phyloP scores from a whole-genome alignment of 2,113 vertebrate genomes.

The Rhinopithecus roxellana region DNA sequence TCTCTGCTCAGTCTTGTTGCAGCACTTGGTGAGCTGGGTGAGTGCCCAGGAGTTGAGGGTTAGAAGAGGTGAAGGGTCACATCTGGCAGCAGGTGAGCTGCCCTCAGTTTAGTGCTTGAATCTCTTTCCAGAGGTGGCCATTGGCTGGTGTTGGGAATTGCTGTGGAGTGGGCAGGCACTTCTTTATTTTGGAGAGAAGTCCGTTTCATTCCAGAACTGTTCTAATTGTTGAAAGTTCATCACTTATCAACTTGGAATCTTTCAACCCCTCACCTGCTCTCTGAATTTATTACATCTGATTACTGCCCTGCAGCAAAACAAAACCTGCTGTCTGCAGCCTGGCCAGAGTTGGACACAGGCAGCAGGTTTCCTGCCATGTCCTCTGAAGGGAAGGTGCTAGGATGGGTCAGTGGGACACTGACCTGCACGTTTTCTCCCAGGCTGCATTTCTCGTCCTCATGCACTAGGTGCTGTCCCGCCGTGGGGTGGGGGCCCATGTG shows the following conservation, averaged over 20 bases:
- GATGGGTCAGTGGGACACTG: neutral
- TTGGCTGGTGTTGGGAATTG: neutral
- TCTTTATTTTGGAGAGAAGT: neutral
- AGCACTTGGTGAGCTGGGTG: neutral
- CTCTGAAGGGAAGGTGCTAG: neutral
- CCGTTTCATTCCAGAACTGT: neutral
- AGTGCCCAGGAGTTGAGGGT: neutral
- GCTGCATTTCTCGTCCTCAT: accelerated
- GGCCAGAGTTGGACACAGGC: neutral
- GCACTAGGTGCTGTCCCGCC: accelerated
- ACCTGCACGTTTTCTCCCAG: neutral
- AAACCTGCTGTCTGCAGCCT: accelerated
- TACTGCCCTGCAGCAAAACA: neutral
- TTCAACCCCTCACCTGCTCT: neutral
- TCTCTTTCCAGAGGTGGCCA: no score
- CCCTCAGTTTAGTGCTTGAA: neutral
- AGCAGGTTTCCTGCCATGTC: neutral
- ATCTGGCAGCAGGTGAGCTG: neutral
- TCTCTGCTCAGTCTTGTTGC: neutral
- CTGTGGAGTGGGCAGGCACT: no score
- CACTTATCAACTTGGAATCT: neutral
- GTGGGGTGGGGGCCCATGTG: no score
- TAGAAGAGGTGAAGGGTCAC: no score
- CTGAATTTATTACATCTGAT: neutral
- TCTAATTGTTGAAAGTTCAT: neutral